Percentiles rank a stretch among this genome's conserved stretches.
Conservation (phyloP, 1,140 invertebrate species). For the Hycleus cichorii region DNA sequence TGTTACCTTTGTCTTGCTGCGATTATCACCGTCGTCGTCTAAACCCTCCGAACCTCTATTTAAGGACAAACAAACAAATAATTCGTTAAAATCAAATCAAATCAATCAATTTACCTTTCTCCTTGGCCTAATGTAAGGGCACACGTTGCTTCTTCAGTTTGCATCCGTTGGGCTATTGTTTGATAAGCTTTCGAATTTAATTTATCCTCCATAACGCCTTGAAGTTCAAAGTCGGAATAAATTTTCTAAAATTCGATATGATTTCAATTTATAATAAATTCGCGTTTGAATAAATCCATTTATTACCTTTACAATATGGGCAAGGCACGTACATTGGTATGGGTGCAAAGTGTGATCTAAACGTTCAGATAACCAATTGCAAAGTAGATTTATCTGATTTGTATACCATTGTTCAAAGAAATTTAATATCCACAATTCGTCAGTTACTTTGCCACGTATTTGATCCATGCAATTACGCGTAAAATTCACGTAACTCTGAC, state of each 20-base stretch:
- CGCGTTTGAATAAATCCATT: neutral
- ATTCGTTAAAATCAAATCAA: too few species aligned
- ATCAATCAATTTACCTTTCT: conserved; percentile 44
- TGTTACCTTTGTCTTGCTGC: conserved; percentile 56
- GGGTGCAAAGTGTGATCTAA: conserved; percentile 91
- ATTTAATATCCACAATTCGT: conserved; percentile 96
- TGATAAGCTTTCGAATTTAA: conserved; percentile 97
- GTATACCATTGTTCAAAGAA: conserved; percentile 98
- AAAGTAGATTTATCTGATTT: conserved; percentile 87
- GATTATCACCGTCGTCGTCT: conserved; percentile 56
- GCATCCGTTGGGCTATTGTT: conserved; percentile 84
- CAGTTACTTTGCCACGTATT: conserved; percentile 91
- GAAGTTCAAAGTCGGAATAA: conserved; percentile 97
- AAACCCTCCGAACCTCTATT: conserved; percentile 47
- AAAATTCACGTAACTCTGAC: conserved; percentile 96
- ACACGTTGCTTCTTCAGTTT: conserved; percentile 94
- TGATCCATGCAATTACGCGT: conserved; percentile 96
- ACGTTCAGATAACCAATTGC: conserved; percentile 90
- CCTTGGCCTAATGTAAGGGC: conserved; percentile 74
- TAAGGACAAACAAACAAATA: neutral
- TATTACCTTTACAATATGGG: conserved; percentile 86
- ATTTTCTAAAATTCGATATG: conserved; percentile 73
- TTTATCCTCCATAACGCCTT: conserved; percentile 97
- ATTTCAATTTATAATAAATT: neutral
- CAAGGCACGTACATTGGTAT: conserved; percentile 94